Evolutionary conservation across 2,797 vertebrate species (phyloP).

Genomic region (Mormyrops boulengeri): DNA sequence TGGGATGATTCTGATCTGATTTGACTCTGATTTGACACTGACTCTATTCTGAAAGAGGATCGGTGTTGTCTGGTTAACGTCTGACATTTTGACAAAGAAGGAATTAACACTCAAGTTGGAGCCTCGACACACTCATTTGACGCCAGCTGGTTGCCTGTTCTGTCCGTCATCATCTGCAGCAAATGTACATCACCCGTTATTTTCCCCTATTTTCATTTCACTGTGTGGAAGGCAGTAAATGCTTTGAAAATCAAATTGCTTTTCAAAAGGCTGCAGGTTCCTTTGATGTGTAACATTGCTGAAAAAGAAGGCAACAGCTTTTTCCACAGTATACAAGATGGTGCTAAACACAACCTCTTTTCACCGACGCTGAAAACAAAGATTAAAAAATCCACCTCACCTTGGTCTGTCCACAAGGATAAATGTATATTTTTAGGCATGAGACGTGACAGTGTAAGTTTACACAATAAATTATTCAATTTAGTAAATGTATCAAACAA

Average conservation of each 20-base stretch:
- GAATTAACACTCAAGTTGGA: not conserved
- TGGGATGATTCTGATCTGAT: not conserved
- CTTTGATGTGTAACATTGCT: not conserved
- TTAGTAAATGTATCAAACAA: not conserved
- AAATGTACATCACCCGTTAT: not conserved
- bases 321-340: not conserved
- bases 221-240: not conserved
- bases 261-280: not conserved
- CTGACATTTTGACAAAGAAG: not conserved
- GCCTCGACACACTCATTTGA: too few species aligned
- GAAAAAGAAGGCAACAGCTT: not conserved
- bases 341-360: not conserved
- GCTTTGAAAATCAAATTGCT: constrained; percentile 1
- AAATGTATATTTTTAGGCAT: not conserved
- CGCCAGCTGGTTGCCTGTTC: not conserved
- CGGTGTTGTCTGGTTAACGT: not conserved
- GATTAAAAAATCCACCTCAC: not conserved
- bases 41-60: not conserved
- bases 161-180: not conserved
- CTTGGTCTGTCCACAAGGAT: not conserved
- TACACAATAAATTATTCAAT: not conserved
- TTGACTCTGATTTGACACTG: not conserved
- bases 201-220: not conserved
- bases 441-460: not conserved
- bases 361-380: not conserved